phyloP scores from a whole-genome alignment of 2,113 vertebrate genomes.

The Upupa epops region DNA sequence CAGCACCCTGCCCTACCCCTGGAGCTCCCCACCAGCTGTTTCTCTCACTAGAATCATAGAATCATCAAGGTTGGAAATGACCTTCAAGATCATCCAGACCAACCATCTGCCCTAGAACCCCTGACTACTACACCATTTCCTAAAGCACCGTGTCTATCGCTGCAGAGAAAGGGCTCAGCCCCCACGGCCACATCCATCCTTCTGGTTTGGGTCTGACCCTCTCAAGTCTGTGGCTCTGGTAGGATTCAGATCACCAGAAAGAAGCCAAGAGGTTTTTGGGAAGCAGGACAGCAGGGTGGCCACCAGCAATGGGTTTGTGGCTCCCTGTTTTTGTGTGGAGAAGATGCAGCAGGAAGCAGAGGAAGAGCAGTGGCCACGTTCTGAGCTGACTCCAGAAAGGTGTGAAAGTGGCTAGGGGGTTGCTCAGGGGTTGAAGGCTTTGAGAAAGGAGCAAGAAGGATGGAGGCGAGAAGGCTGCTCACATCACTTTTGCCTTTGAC shows the following conservation, averaged over 20 bases:
- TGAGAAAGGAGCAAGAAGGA: not conserved
- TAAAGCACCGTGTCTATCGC: too few relatives aligned
- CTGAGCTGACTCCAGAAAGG: not conserved
- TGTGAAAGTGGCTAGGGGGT: not conserved
- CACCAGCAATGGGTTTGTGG: not conserved
- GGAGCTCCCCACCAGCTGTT: not conserved
- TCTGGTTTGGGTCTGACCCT: not conserved
- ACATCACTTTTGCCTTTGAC: not conserved
- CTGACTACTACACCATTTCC: too few relatives aligned
- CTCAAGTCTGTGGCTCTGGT: not conserved
- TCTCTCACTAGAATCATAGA: too few relatives aligned
- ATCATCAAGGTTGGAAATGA: too few relatives aligned
- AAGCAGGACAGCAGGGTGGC: not conserved
- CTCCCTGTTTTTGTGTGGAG: not conserved
- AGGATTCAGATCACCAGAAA: not conserved
- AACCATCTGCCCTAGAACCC: too few relatives aligned
- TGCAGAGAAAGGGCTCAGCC: not conserved
- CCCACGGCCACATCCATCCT: not conserved
- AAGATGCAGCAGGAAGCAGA: not conserved
- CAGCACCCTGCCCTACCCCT: not conserved
- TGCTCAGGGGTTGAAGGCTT: not conserved
- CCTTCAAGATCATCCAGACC: too few relatives aligned
- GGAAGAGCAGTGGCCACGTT: not conserved
- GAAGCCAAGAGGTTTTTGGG: not conserved
- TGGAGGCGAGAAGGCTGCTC: not conserved